phyloP scores from a whole-genome alignment of 2,888 invertebrate genomes.

The Trissoscelio sp. region DNA sequence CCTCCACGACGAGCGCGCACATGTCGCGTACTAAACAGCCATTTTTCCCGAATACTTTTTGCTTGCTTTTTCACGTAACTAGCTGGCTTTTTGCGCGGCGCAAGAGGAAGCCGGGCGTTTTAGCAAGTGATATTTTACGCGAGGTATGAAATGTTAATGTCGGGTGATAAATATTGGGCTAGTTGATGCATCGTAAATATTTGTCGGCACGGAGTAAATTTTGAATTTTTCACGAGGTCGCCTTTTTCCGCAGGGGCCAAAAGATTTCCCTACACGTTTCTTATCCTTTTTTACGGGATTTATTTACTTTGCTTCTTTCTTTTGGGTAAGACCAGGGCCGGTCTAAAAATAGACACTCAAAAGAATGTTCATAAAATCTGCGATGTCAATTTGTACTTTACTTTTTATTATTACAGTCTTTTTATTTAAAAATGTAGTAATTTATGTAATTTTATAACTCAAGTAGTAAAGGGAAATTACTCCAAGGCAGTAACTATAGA shows the following conservation, averaged over 20 bases:
- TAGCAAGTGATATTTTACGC: slow-evolving; percentile 62
- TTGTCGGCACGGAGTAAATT: slow-evolving; percentile 48
- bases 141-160: slow-evolving; percentile 54
- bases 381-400: too few species aligned
- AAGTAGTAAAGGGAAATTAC: too few species aligned
- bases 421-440: too few species aligned
- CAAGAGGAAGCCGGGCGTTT: slow-evolving; percentile 43
- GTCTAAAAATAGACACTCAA: too few species aligned
- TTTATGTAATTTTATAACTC: too few species aligned
- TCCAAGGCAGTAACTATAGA: too few species aligned
- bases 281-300: not conserved
- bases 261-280: too few species aligned
- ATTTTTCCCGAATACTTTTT: slow-evolving; percentile 63
- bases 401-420: too few species aligned
- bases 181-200: slow-evolving; percentile 57
- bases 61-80: slow-evolving; percentile 44
- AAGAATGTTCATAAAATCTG: too few species aligned
- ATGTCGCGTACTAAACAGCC: slow-evolving; percentile 66
- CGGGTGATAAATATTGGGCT: slow-evolving; percentile 55
- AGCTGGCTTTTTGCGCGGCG: slow-evolving; percentile 53
- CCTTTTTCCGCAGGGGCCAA: slow-evolving; percentile 6
- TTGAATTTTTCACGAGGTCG: slow-evolving; percentile 27
- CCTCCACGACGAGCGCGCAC: slow-evolving; percentile 64
- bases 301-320: too few species aligned
- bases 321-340: too few species aligned